phyloP scores from a whole-genome alignment of 1,140 invertebrate genomes.

The Drosophila kurseongensis region DNA sequence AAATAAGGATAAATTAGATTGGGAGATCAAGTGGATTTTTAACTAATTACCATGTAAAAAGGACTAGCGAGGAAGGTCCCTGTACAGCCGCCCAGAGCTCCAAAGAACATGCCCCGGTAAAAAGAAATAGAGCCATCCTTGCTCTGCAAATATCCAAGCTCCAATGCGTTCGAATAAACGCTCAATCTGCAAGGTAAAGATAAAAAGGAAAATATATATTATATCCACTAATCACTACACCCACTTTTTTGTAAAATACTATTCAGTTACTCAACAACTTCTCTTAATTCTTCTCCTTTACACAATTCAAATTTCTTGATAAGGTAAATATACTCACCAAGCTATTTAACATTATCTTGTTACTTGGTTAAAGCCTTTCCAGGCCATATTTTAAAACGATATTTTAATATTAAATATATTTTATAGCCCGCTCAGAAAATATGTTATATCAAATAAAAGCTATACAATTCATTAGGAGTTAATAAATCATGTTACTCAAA shows the following conservation, averaged over 20 bases:
- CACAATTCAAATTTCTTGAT: neutral
- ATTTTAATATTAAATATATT: too few species aligned
- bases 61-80: constrained; percentile 9
- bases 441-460: too few species aligned
- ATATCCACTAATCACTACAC: too few species aligned
- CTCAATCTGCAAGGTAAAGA: neutral
- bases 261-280: too few species aligned
- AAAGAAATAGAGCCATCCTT: constrained; percentile 4
- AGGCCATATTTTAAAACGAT: too few species aligned
- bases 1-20: neutral
- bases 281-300: neutral
- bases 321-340: neutral
- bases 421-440: too few species aligned
- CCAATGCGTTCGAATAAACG: constrained; percentile 16
- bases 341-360: neutral
- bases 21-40: neutral
- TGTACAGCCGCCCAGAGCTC: constrained; percentile 3
- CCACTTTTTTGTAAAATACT: too few species aligned
- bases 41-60: constrained; percentile 25
- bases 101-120: constrained; percentile 14
- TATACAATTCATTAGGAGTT: too few species aligned
- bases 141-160: constrained; percentile 12
- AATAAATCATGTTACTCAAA: too few species aligned
- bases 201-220: too few species aligned
- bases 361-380: too few species aligned